Evolutionary conservation across 2,113 vertebrate genomes (phyloP), one percentile per base, ranked within the genome.

Genomic region (Antechinus flavipes): DNA sequence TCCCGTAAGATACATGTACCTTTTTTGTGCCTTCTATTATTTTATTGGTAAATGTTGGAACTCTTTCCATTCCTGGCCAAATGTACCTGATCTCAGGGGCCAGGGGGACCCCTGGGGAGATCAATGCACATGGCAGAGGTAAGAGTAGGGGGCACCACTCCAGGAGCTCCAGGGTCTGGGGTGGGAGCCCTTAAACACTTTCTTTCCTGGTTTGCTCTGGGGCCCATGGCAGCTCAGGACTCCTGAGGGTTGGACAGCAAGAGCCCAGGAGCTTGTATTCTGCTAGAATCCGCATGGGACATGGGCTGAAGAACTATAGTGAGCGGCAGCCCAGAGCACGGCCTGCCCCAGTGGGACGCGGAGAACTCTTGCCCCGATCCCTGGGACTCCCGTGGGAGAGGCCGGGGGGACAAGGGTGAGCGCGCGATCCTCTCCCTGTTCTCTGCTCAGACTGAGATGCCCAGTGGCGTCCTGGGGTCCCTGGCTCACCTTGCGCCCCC

Each of bases 401-500:
- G 89, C 92, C 55, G 4, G 2, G 76, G 35, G 58, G 54, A 42
- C 14, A 95, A n/a, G 84, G 26, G 54, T 8, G 25, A 94, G 50
- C 42, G 50, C n/a, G 8, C 52, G 24, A 56, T 54, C 27, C 5
- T 8, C 92, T 89, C 0, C 6, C 53, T 35, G 54, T 54, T 89
- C n/a, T 8, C 91, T 42, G 89, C 1, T 16, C 54, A 89, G 93
- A 49, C 14, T 94, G 25, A 22, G 90, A 50, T 55, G 96, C 53
- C 84, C 54, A 90, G 93, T 42, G 91, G 68, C n/a, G 89, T 5
- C 93, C 96, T 46, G 3, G 90, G 8, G 0, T 27, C 42, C 0
- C 0, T 93, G 14, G 8, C 98, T 95, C 98, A 99, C 99, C 99
- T 99, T 98, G 96, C 99, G 98, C 90, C 99, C 99, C 84, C 99